Percentiles rank a stretch among this genome's conserved stretches.
These are phyloP conservation scores for Dipodomys merriami DNA, from an alignment of 2,113 vertebrate species.

Conservation along the genomic window DNA sequence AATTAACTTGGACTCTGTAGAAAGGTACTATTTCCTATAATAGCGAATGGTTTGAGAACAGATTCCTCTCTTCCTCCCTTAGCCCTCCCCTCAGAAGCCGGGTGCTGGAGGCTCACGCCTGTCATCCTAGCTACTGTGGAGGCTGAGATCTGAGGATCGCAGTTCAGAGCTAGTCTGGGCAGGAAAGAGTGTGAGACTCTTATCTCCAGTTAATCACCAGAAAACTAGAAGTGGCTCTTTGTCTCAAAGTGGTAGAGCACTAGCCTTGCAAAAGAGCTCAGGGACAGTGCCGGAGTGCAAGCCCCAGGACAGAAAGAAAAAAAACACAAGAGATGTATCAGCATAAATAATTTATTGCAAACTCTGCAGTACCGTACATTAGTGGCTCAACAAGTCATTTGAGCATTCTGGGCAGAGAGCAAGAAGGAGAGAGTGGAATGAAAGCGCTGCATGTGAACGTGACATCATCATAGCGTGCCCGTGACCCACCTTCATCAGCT, in stretches of 20 bases:
- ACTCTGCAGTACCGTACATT: neutral
- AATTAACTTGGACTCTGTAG: neutral
- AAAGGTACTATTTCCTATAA: neutral
- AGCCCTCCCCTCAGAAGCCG: neutral
- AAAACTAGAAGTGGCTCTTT: too few species aligned
- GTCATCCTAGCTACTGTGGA: too few species aligned
- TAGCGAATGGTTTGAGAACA: neutral
- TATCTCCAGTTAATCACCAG: too few species aligned
- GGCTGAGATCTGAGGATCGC: too few species aligned
- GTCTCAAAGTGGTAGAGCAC: too few species aligned
- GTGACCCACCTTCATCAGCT: neutral
- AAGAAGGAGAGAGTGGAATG: neutral
- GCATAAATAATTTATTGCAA: constrained; percentile 61
- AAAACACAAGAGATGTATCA: neutral
- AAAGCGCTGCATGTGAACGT: neutral
- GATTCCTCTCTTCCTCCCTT: constrained; percentile 6
- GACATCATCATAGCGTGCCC: neutral
- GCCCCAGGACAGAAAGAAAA: too few species aligned
- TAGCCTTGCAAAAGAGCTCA: neutral
- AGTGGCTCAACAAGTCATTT: neutral
- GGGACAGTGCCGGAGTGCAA: too few species aligned
- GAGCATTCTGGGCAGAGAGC: neutral
- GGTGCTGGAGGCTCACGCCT: too few species aligned
- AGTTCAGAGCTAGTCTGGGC: too few species aligned
- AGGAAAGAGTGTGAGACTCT: too few species aligned